phyloP scores from a whole-genome alignment of 2,113 vertebrate species.

The Nerophis lumbriciformis region DNA sequence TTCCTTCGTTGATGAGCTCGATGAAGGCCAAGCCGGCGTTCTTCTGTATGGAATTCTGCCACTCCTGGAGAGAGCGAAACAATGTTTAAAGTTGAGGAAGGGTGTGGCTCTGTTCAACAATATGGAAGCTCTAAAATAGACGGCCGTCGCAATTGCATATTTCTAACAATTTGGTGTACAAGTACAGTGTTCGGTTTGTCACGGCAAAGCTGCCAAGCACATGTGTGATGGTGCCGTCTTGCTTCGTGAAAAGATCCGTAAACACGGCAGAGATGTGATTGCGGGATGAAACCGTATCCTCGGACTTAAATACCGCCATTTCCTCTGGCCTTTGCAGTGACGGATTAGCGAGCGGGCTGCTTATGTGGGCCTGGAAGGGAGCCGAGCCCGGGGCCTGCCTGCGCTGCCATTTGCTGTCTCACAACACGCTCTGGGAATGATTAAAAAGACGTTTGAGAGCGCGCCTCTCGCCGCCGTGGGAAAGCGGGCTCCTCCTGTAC shows the following conservation, averaged over 20 bases:
- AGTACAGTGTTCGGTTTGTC: conserved; percentile 31
- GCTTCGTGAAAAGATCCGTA: conserved; percentile 63
- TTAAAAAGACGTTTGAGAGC: conserved; percentile 70
- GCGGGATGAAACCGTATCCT: conserved; percentile 72
- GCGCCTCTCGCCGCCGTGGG: conserved; percentile 67
- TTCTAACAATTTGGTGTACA: conserved; percentile 46
- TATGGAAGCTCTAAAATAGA: conserved; percentile 8
- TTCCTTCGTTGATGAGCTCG: conserved; percentile 98
- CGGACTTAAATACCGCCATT: conserved; percentile 70
- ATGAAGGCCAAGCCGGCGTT: conserved; percentile 97
- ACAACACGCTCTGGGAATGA: conserved; percentile 72
- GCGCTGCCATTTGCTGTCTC: conserved; percentile 49
- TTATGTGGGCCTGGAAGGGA: conserved; percentile 59
- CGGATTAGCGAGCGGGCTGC: conserved; percentile 66
- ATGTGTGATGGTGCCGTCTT: conserved; percentile 49
- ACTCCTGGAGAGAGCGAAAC: conserved; percentile 78
- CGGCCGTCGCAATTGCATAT: conserved; percentile 23
- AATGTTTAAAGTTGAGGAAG: conserved; percentile 35
- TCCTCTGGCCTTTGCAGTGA: conserved; percentile 71
- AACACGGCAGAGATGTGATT: conserved; percentile 70
- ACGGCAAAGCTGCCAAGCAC: conserved; percentile 43
- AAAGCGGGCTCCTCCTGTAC: conserved; percentile 54
- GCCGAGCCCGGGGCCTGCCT: conserved; percentile 64
- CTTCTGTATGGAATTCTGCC: conserved; percentile 99
- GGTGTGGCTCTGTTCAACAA: not conserved